Percentiles rank a stretch among this genome's conserved stretches.
These are phyloP conservation scores for Nerophis lumbriciformis DNA, from an alignment of 2,113 vertebrate genomes.

Conservation along the genomic window DNA sequence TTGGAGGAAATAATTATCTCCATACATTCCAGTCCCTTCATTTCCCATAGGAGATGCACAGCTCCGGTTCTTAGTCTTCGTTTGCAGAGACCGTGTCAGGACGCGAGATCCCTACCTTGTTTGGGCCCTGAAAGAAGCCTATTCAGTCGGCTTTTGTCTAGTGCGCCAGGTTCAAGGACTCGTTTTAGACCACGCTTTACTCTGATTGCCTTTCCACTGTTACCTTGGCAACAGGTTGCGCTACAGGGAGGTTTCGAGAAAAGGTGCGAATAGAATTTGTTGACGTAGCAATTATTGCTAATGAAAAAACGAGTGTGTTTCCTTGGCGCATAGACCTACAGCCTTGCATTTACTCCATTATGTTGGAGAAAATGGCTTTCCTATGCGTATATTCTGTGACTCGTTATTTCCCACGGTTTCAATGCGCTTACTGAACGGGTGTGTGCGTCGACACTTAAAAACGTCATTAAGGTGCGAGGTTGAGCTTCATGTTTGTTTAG, in stretches of 20 bases:
- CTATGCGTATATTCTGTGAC: not conserved
- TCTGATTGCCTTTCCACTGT: constrained; percentile 32
- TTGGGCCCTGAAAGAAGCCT: constrained; percentile 4
- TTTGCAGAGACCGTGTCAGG: constrained; percentile 25
- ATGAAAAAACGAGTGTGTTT: constrained; percentile 37
- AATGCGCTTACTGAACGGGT: not conserved
- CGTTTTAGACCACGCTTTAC: constrained; percentile 22
- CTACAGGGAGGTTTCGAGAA: constrained; percentile 41
- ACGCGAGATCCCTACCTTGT: not conserved
- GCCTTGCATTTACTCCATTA: constrained; percentile 15
- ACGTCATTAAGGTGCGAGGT: no score
- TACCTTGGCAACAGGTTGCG: constrained; percentile 63
- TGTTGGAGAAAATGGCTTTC: not conserved
- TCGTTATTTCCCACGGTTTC: not conserved
- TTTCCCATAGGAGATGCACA: constrained; percentile 41
- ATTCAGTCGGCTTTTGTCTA: constrained; percentile 7
- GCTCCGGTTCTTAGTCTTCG: constrained; percentile 31
- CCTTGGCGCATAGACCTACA: constrained; percentile 10
- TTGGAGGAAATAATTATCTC: constrained; percentile 64
- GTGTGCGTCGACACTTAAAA: no score
- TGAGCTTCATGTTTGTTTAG: no score
- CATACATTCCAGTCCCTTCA: constrained; percentile 49
- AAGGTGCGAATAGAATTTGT: constrained; percentile 55
- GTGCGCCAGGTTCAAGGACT: constrained; percentile 32
- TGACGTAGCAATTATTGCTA: constrained; percentile 43